Evolutionary conservation across 2,888 invertebrate genomes (phyloP).

Genomic region (Choristoneura rosaceana): DNA sequence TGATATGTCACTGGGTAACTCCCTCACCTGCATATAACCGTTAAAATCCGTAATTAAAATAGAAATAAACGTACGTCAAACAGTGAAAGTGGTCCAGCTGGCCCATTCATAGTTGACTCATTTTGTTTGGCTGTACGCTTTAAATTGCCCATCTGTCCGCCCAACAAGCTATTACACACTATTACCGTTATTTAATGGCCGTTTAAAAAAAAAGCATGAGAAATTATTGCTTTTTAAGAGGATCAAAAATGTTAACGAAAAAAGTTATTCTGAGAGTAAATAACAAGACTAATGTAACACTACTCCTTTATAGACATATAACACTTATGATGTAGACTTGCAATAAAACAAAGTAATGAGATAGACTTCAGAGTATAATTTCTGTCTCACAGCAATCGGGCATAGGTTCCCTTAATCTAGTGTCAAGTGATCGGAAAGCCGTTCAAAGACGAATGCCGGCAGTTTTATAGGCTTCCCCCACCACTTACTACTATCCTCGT

Average conservation of each 20-base stretch:
- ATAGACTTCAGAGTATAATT: no score
- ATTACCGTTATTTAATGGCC: conserved; percentile 34
- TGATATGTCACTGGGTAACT: background rate
- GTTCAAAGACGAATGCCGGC: no score
- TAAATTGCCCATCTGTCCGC: conserved; percentile 51
- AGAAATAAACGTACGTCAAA: conserved; percentile 6
- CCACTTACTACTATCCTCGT: no score
- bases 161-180: conserved; percentile 25
- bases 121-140: conserved; percentile 46
- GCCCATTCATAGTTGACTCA: conserved; percentile 44
- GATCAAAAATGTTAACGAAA: background rate
- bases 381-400: no score
- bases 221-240: background rate
- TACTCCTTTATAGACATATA: no score
- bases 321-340: no score
- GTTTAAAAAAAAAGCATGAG: conserved; percentile 23
- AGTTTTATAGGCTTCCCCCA: no score
- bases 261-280: background rate
- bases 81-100: conserved; percentile 44
- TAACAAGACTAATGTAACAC: no score
- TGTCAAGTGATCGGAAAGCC: no score
- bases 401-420: no score
- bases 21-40: conserved; percentile 9
- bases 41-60: conserved; percentile 33
- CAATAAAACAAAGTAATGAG: no score